Evolutionary conservation across 2,113 vertebrate genomes (phyloP).

Genomic region (Alethe castanea): DNA sequence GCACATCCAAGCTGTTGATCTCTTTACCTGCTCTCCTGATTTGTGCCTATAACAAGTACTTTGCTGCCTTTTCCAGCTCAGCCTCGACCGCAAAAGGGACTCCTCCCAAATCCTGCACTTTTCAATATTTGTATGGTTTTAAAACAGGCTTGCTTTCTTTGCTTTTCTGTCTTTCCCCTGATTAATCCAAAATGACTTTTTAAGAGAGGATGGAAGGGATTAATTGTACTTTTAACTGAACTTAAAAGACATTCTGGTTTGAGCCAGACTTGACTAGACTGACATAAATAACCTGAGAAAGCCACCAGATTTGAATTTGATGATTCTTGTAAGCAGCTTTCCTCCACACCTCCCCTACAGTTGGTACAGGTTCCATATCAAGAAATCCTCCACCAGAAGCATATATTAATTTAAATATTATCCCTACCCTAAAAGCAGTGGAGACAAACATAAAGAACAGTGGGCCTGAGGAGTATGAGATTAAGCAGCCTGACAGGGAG

Average conservation of each 20-base stretch:
- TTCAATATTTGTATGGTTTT: slow-evolving; percentile 7
- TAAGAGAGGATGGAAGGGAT: slow-evolving; percentile 52
- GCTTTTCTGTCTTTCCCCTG: background rate
- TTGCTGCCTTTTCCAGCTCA: background rate
- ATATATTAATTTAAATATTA: background rate
- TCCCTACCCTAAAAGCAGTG: background rate
- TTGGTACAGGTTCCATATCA: background rate
- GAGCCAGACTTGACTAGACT: slow-evolving; percentile 11
- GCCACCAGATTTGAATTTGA: background rate
- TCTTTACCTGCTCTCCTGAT: background rate
- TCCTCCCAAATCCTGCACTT: slow-evolving; percentile 20
- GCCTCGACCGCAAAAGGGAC: background rate
- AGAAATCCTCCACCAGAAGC: background rate
- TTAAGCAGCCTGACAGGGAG: background rate
- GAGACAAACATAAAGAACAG: background rate
- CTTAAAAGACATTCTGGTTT: slow-evolving; percentile 26
- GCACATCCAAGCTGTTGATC: background rate
- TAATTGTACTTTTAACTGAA: slow-evolving; percentile 61
- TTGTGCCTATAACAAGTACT: background rate
- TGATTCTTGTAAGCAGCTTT: background rate
- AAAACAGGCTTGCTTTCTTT: slow-evolving; percentile 1
- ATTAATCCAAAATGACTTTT: slow-evolving; percentile 48
- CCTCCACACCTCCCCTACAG: background rate
- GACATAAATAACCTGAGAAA: slow-evolving; percentile 26
- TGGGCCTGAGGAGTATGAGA: background rate